Percentiles rank a stretch among this genome's conserved stretches.
These are phyloP conservation scores for Halesus radiatus DNA, from an alignment of 1,140 invertebrate species.

Conservation along the genomic window DNA sequence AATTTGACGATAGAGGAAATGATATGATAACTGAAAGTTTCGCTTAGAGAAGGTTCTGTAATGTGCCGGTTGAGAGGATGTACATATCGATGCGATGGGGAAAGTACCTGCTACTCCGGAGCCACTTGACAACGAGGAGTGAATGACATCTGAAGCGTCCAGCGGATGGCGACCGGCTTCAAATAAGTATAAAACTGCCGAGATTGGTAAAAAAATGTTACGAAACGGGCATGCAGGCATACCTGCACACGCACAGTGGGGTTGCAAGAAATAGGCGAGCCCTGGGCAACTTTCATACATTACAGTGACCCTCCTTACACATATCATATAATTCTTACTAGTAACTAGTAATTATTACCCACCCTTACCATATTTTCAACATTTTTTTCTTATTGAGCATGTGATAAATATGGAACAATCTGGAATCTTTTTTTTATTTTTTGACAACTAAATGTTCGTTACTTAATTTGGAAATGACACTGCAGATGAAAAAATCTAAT, in stretches of 20 bases:
- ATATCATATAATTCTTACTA: too few relatives aligned
- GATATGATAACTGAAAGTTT: background rate
- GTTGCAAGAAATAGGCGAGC: too few relatives aligned
- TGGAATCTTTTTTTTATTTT: too few relatives aligned
- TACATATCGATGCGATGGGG: background rate
- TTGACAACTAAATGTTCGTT: too few relatives aligned
- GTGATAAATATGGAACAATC: too few relatives aligned
- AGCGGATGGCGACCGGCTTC: conserved; percentile 25
- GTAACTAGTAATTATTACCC: too few relatives aligned
- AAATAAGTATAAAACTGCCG: conserved; percentile 2
- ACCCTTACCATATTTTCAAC: too few relatives aligned
- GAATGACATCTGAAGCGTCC: conserved; percentile 35
- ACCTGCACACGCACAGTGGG: background rate
- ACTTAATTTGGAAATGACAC: too few relatives aligned
- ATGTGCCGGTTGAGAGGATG: background rate
- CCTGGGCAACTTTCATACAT: too few relatives aligned
- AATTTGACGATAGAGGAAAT: background rate
- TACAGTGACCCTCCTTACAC: too few relatives aligned
- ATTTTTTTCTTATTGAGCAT: too few relatives aligned
- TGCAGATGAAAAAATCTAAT: too few relatives aligned
- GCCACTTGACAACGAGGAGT: conserved; percentile 13
- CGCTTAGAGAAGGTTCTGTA: background rate
- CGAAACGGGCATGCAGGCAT: background rate
- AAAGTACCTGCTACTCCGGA: background rate
- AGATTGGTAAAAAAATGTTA: conserved; percentile 21